These are phyloP conservation scores for Platypus cylindrus DNA, from an alignment of 2,888 invertebrate species.

Conservation along the genomic window DNA sequence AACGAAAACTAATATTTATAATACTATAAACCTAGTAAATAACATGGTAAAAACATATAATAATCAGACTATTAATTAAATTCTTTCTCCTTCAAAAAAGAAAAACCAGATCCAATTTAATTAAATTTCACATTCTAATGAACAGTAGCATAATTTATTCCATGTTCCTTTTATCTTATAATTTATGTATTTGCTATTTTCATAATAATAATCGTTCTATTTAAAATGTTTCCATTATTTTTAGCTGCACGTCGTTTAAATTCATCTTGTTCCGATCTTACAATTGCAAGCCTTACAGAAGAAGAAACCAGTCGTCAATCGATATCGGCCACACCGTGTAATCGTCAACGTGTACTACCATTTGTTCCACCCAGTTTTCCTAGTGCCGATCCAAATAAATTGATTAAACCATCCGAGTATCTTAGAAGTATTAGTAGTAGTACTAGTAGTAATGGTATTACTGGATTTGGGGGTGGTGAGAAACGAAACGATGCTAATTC, in stretches of 20 bases:
- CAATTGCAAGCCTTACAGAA: constrained; percentile 40
- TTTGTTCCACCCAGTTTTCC: constrained; percentile 89
- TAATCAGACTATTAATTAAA: no score
- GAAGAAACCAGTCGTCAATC: constrained; percentile 27
- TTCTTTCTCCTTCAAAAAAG: no score
- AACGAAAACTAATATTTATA: no score
- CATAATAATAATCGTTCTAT: no score
- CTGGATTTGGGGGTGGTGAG: constrained; percentile 5
- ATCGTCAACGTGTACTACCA: constrained; percentile 74
- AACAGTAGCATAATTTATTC: no score
- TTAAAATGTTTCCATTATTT: constrained; percentile 5
- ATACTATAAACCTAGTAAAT: no score
- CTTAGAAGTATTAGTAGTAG: constrained; percentile 64
- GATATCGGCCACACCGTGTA: constrained; percentile 46
- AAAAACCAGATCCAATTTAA: no score
- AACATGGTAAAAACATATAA: no score
- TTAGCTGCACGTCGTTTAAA: constrained; percentile 33
- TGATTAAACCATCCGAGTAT: constrained; percentile 89
- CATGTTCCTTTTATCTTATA: no score
- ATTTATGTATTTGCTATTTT: no score
- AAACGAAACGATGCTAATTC: constrained; percentile 7
- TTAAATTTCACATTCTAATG: no score
- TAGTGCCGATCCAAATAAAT: constrained; percentile 57
- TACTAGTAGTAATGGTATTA: no score
- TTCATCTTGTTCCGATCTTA: constrained; percentile 35